A percentile compares a stretch with the other conserved stretches of the same genome.
These are phyloP conservation scores for Torymus tubicola DNA, from an alignment of 2,888 invertebrate genomes.

Conservation along the genomic window DNA sequence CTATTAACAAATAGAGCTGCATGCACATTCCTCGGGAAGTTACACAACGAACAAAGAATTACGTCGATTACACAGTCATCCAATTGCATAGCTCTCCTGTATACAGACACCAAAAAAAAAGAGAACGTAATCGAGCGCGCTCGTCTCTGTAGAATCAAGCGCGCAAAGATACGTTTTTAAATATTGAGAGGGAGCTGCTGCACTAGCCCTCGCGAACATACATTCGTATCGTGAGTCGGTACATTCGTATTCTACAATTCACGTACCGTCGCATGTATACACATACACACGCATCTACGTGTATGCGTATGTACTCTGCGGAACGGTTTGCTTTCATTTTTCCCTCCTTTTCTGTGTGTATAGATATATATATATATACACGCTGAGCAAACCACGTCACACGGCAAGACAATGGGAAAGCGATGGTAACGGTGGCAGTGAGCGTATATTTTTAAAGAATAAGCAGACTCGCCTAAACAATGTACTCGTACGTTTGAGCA, in stretches of 20 bases:
- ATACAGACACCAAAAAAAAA: background rate
- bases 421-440: background rate
- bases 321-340: constrained; percentile 35
- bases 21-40: constrained; percentile 1
- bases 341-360: background rate
- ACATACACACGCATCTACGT: no score
- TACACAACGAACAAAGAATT: constrained; percentile 23
- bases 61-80: constrained; percentile 28
- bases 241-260: constrained; percentile 42
- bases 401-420: constrained; percentile 28
- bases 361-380: background rate
- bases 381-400: constrained; percentile 18
- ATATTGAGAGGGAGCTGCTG: no score
- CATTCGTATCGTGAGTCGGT: constrained; percentile 41
- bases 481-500: background rate
- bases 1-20: no score
- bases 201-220: no score
- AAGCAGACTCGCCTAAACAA: constrained; percentile 29
- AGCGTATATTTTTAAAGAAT: constrained; percentile 30
- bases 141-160: no score
- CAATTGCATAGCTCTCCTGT: constrained; percentile 10
- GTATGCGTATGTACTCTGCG: background rate
- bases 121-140: no score
- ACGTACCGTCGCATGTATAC: background rate
- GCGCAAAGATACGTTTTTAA: no score